A percentile compares a stretch with the other conserved stretches of the same genome.
These are phyloP conservation scores for Maccullochella peelii DNA, from an alignment of 2,113 vertebrate species.

Conservation along the genomic window DNA sequence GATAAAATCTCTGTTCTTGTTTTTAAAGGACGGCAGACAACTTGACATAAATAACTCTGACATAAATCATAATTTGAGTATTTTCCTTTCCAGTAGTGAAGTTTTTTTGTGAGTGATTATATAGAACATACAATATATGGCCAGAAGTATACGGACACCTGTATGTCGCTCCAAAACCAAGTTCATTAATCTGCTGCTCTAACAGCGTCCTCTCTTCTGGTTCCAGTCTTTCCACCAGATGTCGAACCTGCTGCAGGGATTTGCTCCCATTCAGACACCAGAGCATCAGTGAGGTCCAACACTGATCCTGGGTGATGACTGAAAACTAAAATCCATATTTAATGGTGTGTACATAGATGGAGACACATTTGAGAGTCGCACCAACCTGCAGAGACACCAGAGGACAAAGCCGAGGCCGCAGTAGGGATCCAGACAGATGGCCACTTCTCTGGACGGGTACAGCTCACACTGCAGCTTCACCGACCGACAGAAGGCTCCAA, in stretches of 20 bases:
- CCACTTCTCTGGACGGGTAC: conserved; percentile 98
- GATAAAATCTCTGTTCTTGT: neutral
- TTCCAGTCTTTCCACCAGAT: too few species aligned
- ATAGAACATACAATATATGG: too few species aligned
- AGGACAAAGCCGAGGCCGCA: conserved; percentile 99
- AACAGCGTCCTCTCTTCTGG: too few species aligned
- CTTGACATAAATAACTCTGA: too few species aligned
- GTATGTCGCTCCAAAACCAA: too few species aligned
- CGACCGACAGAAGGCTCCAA: conserved; percentile 98
- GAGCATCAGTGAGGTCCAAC: too few species aligned
- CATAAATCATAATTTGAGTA: neutral
- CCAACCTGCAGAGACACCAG: conserved; percentile 99
- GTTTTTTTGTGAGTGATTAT: too few species aligned
- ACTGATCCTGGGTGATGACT: neutral
- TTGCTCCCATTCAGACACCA: too few species aligned
- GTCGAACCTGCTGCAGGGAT: too few species aligned
- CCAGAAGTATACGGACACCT: too few species aligned
- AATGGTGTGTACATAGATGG: neutral
- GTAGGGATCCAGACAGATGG: conserved; percentile 98
- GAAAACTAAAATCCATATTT: neutral
- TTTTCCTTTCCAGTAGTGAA: too few species aligned
- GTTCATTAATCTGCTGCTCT: too few species aligned
- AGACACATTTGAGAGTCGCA: neutral
- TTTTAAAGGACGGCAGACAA: neutral
- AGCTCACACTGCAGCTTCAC: conserved; percentile 99